A percentile compares a stretch with the other conserved stretches of the same genome.
Evolutionary conservation across 2,888 invertebrate species (phyloP).

Genomic region (Chymomyza procnemis): DNA sequence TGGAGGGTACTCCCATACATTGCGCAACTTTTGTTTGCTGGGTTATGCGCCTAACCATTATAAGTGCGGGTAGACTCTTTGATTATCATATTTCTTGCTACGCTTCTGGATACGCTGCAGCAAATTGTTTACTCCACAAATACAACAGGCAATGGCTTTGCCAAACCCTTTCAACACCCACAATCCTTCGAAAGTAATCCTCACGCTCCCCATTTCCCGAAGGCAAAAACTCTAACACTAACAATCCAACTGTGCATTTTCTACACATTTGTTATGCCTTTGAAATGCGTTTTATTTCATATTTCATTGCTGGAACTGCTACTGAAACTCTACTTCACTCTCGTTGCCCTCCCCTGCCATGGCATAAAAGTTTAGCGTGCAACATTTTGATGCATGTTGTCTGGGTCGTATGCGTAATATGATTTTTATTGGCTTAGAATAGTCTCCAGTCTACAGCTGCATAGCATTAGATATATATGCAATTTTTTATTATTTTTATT

Average conservation of each 20-base stretch:
- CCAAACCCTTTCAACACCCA: not conserved
- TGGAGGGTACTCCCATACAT: too few species aligned
- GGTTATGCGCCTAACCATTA: not conserved
- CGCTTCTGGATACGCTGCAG: conserved; percentile 37
- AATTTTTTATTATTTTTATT: too few species aligned
- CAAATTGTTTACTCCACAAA: conserved; percentile 38
- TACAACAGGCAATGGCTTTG: conserved; percentile 19
- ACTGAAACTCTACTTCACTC: too few species aligned
- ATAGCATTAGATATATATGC: not conserved
- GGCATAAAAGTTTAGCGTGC: conserved; percentile 61
- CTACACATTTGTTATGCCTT: conserved; percentile 39
- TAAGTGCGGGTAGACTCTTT: conserved; percentile 34
- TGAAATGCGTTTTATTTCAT: conserved; percentile 58
- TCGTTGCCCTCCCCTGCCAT: conserved; percentile 23
- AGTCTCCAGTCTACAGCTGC: conserved; percentile 19
- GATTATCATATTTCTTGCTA: conserved; percentile 64
- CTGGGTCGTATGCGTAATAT: conserved; percentile 60
- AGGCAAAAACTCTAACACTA: not conserved
- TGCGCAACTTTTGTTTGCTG: not conserved
- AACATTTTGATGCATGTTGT: conserved; percentile 60
- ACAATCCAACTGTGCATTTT: conserved; percentile 36
- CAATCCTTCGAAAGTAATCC: not conserved
- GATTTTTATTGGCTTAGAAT: conserved; percentile 65
- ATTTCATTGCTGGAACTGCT: conserved; percentile 39
- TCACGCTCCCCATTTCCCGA: not conserved